Base-by-base conservation (phyloP, 2,888 invertebrate species). In the Scaptomyza caliginosa region DNA sequence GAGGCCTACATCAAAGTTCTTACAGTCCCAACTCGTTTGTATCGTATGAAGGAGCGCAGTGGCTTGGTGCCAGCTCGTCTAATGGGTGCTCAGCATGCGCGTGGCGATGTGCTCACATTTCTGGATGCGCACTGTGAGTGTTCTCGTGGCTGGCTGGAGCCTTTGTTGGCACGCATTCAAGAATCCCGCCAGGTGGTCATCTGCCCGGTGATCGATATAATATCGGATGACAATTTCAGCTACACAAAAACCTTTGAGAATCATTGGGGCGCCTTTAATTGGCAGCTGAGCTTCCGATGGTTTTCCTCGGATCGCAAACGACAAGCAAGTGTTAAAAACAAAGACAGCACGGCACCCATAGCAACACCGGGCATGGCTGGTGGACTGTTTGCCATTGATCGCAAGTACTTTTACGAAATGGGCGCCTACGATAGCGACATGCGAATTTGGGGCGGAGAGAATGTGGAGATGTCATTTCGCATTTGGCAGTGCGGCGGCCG, bases 81-180 rank as follows among this genome's bases (percentile, higher is more conserved):
- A 30, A 92, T 95, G 89, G 97, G 97, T 40, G 96, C 96, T 0
- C 92, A 92, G 45, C 91, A 93, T 72, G 95, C 96, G 0, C 92
- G 90, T 42, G 97, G 96, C 1, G 94, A 95, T 79, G 95, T 96
- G 3, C 91, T 96, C 2, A 99, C 98, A 11, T 99, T 99, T 92
- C 93, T 99, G 58, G 99, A 99, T 91, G 98, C 99, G 2, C 99
- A 99, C 91, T 99, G 99, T 91, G 99, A 99, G 91, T 99, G 99
- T 89, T 93, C 94, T 21, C 67, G 91, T 88, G 96, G 96, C 11
- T 96, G 96, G 96, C 89, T 96, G 75, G 96, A 96, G 82, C 96
- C 96, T 0, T 91, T 96, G 2, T 89, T 96, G 32, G 92, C 93
- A 46, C 93, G 95, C 19, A 90, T 92, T 11, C 88, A 89, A 45